Evolutionary conservation across 2,888 invertebrate genomes (phyloP).

Genomic region (Trissoscelio sp.): DNA sequence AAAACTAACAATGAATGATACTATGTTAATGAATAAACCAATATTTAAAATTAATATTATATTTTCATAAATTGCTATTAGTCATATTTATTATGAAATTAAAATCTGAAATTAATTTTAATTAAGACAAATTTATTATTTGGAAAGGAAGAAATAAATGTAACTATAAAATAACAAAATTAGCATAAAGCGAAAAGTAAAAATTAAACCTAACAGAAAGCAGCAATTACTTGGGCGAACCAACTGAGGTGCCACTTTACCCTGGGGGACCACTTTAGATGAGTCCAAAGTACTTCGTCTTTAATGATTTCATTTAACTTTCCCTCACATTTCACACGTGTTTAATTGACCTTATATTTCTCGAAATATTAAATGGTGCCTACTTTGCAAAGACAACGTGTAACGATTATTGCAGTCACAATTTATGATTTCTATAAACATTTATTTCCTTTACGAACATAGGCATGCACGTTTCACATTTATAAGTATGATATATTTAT

Average conservation of each 20-base stretch:
- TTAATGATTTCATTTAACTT: conserved; percentile 47
- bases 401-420: conserved; percentile 4
- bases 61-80: too few species aligned
- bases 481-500: background rate
- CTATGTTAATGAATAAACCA: too few species aligned
- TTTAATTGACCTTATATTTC: conserved; percentile 41
- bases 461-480: background rate
- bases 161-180: background rate
- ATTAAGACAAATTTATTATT: too few species aligned
- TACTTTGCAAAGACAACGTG: background rate
- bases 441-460: conserved; percentile 1
- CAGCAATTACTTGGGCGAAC: conserved; percentile 17
- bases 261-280: conserved; percentile 36
- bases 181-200: background rate
- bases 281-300: conserved; percentile 22
- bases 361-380: conserved; percentile 19
- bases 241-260: conserved; percentile 21
- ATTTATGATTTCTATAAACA: conserved; percentile 15
- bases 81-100: too few species aligned
- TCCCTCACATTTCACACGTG: conserved; percentile 10
- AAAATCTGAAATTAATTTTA: too few species aligned
- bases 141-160: too few species aligned
- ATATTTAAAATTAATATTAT: too few species aligned
- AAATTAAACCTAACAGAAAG: background rate
- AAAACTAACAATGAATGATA: too few species aligned